Evolutionary conservation across 2,888 invertebrate genomes (phyloP).

Genomic region (Cremastinae sp.): DNA sequence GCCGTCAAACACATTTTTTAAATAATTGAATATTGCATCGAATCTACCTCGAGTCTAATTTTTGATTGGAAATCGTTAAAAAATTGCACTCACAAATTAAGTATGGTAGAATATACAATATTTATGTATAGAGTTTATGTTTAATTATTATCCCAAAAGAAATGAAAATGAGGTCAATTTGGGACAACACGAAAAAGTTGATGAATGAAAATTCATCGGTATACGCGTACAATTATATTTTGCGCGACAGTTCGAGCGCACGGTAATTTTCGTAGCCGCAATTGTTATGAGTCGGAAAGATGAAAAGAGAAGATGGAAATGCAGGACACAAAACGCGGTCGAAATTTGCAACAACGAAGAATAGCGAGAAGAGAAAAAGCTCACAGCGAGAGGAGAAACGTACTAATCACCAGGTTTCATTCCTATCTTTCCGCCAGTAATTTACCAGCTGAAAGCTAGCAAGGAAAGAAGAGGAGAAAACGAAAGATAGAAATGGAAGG

Average conservation of each 20-base stretch:
- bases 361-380: slow-evolving; percentile 26
- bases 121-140: too few species aligned
- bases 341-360: slow-evolving; percentile 33
- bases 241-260: slow-evolving; percentile 14
- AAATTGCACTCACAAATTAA: too few species aligned
- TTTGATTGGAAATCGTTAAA: too few species aligned
- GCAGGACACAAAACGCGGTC: not conserved
- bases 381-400: slow-evolving; percentile 31
- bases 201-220: too few species aligned
- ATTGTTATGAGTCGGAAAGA: slow-evolving; percentile 17
- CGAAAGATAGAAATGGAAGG: slow-evolving; percentile 22
- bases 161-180: too few species aligned
- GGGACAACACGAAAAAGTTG: too few species aligned
- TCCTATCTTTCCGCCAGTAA: slow-evolving; percentile 49
- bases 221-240: slow-evolving; percentile 15
- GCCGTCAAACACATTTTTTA: too few species aligned
- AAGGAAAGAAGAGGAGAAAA: slow-evolving; percentile 20
- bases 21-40: too few species aligned
- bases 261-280: slow-evolving; percentile 42
- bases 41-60: too few species aligned
- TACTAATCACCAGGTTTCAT: slow-evolving; percentile 48
- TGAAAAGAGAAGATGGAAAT: slow-evolving; percentile 13
- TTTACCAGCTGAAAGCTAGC: slow-evolving; percentile 31
- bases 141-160: too few species aligned
- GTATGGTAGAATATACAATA: too few species aligned